Base-by-base conservation (phyloP, 2,113 vertebrate genomes). In the Motacilla tschutschensis region DNA sequence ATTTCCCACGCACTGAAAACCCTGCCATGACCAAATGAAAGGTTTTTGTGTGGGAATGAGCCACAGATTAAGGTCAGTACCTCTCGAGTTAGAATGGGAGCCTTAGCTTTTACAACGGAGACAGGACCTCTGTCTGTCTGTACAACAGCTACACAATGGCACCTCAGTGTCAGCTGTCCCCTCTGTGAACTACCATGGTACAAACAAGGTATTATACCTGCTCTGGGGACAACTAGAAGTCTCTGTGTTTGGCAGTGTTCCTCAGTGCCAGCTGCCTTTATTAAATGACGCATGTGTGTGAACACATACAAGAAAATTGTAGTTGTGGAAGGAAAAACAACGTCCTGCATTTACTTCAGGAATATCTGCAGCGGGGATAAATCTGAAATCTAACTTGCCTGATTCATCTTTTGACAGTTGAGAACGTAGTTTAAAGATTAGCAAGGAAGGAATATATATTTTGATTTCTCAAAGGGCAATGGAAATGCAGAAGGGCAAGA, bases 141-240 rank as follows among this genome's bases (percentile, higher is more conserved):
- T 64, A 70, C 53, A 83, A 76, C 79, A 77, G 65, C 59, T 66
- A 82, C 58, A 90, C 88, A 87, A 71, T 85, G 88, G 72, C 60
- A 89, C 53, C 78, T 88, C 78, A 84, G 94, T 91, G 80, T 93
- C 88, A 70, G 66, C 75, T 93, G 90, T 83, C 86, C 81, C 48
- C 60, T 92, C 80, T 82, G 3, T 86, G 88, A 89, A 85, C 93
- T 78, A 21, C 54, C 55, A 13, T 64, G 84, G 87, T 65, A 90
- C 88, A 95, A 92, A 80, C 65, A 85, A 92, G 81, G 87, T 88
- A 85, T 94, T 93, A 87, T 88, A 94, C 83, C 84, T 92, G 92
- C 86, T 82, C 67, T 87, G 57, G 60, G 64, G 86, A 90, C 81
- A 91, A 26, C 60, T 48, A 66, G 75, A 74, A 65, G 84, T 62